Evolutionary conservation across 2,888 invertebrate species (phyloP).

Genomic region (Masnerella sp.): DNA sequence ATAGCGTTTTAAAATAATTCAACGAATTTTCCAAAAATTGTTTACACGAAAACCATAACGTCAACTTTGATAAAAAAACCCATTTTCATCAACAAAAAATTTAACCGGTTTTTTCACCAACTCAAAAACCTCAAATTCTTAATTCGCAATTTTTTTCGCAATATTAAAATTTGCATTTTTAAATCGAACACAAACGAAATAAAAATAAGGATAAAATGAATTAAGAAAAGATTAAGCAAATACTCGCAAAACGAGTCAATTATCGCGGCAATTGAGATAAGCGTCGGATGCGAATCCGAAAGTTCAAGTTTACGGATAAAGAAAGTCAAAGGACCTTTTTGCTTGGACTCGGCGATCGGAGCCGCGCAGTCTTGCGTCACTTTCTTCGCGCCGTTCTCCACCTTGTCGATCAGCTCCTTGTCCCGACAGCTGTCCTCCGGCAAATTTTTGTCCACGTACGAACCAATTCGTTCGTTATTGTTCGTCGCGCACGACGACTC

Average conservation of each 20-base stretch:
- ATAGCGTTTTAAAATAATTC: no score
- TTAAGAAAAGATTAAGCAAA: slow-evolving; percentile 1
- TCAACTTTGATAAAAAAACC: no score
- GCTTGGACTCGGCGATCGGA: slow-evolving; percentile 43
- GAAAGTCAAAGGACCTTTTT: slow-evolving; percentile 61
- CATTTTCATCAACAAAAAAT: no score
- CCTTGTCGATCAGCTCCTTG: slow-evolving; percentile 75
- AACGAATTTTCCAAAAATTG: no score
- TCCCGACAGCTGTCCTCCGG: slow-evolving; percentile 69
- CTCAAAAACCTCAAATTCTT: no score
- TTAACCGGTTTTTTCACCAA: no score
- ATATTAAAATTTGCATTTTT: no score
- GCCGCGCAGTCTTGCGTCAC: slow-evolving; percentile 38
- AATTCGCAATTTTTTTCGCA: no score
- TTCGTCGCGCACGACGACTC: slow-evolving; percentile 75
- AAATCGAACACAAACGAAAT: no score
- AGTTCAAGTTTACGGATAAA: slow-evolving; percentile 47
- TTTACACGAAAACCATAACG: no score
- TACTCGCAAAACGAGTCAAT: slow-evolving; percentile 18
- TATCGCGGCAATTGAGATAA: slow-evolving; percentile 35
- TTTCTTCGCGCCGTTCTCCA: slow-evolving; percentile 62
- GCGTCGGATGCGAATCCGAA: slow-evolving; percentile 32
- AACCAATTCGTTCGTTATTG: slow-evolving; percentile 78
- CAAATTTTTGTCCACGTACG: slow-evolving; percentile 78
- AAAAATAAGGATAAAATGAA: neutral